A percentile compares a stretch with the other conserved stretches of the same genome.
Evolutionary conservation across 2,113 vertebrate species (phyloP).

Genomic region (Alethe castanea): DNA sequence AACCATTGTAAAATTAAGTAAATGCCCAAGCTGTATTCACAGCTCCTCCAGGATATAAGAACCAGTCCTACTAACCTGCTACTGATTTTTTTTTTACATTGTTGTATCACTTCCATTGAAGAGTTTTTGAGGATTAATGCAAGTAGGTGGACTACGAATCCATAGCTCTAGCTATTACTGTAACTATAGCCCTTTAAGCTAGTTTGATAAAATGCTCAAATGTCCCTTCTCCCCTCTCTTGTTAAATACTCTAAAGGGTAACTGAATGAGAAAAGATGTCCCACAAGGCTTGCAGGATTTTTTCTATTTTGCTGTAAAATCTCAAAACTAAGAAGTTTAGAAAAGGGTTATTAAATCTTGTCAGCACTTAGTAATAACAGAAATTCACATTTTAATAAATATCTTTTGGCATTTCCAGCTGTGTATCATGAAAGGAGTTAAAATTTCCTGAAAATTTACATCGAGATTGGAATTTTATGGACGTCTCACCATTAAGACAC

Average conservation of each 20-base stretch:
- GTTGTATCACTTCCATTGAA: not conserved
- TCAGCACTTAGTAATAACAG: not conserved
- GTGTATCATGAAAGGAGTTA: not conserved
- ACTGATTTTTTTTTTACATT: not conserved
- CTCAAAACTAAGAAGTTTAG: not conserved
- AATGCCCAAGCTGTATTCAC: not conserved
- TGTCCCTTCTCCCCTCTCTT: rapidly evolving
- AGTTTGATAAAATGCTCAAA: not conserved
- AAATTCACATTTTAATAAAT: not conserved
- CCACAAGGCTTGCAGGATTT: not conserved
- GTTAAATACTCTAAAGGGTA: not conserved
- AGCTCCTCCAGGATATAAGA: not conserved
- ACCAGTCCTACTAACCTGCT: not conserved
- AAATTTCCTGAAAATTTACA: not conserved
- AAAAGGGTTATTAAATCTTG: not conserved
- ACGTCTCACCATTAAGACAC: not conserved
- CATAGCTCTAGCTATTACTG: not conserved
- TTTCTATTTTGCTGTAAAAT: not conserved
- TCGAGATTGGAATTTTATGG: not conserved
- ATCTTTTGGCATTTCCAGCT: not conserved
- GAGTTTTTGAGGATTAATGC: not conserved
- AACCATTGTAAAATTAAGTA: not conserved
- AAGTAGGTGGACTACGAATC: not conserved
- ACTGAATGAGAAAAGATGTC: not conserved
- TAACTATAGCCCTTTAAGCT: not conserved